Conservation (phyloP, 2,113 vertebrate species). For the Salvelinus sp. region DNA sequence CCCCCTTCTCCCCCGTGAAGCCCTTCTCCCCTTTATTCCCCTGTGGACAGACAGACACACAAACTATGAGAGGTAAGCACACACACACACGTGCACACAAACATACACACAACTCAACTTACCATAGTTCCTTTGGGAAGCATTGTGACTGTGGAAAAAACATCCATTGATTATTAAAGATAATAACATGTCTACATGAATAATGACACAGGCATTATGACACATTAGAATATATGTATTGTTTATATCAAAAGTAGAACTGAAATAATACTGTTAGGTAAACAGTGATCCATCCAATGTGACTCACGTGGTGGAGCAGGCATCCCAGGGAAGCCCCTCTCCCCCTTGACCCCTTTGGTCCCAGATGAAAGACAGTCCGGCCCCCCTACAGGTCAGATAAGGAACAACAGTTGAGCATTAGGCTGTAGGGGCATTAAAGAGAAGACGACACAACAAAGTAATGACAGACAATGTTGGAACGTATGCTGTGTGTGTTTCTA, state of each 20-base stretch:
- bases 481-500: too few relatives aligned
- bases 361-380: conserved; percentile 56
- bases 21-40: conserved; percentile 73
- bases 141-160: conserved; percentile 41
- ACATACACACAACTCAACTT: conserved; percentile 22
- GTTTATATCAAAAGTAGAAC: too few relatives aligned
- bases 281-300: too few relatives aligned
- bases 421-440: too few relatives aligned
- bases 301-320: conserved; percentile 81
- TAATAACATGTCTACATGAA: too few relatives aligned
- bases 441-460: too few relatives aligned
- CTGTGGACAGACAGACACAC: conserved; percentile 56
- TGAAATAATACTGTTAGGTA: too few relatives aligned
- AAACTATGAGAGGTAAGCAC: too few relatives aligned
- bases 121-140: conserved; percentile 48
- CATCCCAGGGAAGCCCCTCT: conserved; percentile 81
- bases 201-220: too few relatives aligned
- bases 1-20: conserved; percentile 78
- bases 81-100: not conserved
- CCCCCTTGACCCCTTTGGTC: conserved; percentile 89
- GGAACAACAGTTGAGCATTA: not conserved
- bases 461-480: too few relatives aligned
- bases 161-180: too few relatives aligned
- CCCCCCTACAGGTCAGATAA: conserved; percentile 37
- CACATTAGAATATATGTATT: too few relatives aligned